Evolutionary conservation across 1,140 invertebrate species (phyloP), one percentile per base, ranked within the genome.

Genomic region (Dendroctonus valens): DNA sequence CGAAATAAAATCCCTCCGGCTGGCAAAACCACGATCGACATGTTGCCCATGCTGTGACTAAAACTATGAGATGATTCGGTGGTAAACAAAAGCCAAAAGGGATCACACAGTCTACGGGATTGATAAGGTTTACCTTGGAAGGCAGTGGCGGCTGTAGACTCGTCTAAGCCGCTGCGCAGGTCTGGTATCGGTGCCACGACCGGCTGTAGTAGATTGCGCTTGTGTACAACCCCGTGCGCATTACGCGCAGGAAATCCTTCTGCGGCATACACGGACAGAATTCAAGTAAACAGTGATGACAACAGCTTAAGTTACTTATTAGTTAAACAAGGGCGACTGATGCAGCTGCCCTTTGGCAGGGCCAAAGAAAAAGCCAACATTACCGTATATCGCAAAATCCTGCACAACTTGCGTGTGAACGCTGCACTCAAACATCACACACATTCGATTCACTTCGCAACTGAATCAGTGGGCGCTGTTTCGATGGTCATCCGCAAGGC

Each of bases 161-260:
- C 82, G 80, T 85, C 85, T 79, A 86, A 80, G 81, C 87, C 87
- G 81, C 87, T 88, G 80, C 91, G 88, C 79, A 93, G 86, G 85
- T 92, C 89, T 79, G 91, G 91, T 80, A 93, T 93, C 79, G 89
- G 86, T 78, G 83, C 81, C 78, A 86, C 85, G 73, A 86, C 83
- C 76, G 88, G 85, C 81, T 88, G 87, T 76, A 89, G 89, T 78
- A 92, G 85, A 79, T 89, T 86, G 78, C 91, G 86, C 82, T 89
- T 87, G 84, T 91, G 90, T 78, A 86, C 87, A 81, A 92, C 91
- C 77, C 91, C 90, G 80, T 91, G 89, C 82, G 83, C 86, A 87
- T 92, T 92, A 82, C 89, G 84, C 78, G 84, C 83, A 73, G 81
- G 82, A 73, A 80, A 79, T 73, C 76, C 79, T 65, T 79, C 77